Evolutionary conservation across 2,888 invertebrate species (phyloP).

Genomic region (Eupithecia tripunctaria): DNA sequence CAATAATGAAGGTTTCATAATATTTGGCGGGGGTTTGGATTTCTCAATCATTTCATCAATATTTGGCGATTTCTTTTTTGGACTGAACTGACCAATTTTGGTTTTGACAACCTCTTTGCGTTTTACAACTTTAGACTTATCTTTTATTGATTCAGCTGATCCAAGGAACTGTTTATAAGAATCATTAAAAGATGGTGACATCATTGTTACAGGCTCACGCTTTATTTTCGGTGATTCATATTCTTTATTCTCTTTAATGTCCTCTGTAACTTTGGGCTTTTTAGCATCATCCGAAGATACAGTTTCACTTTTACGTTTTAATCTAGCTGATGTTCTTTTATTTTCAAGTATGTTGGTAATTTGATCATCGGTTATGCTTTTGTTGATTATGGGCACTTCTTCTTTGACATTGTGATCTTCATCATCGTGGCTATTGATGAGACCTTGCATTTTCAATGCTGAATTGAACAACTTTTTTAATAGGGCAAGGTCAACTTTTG

Average conservation of each 20-base stretch:
- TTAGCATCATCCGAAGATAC: conserved; percentile 45
- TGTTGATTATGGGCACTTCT: conserved; percentile 8
- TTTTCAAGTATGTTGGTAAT: conserved; percentile 51
- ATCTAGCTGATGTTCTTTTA: conserved; percentile 40
- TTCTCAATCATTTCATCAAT: conserved; percentile 30
- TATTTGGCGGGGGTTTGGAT: conserved; percentile 25
- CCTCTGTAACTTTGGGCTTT: conserved; percentile 34
- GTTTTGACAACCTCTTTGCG: conserved; percentile 61
- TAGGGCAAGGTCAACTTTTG: conserved; percentile 50
- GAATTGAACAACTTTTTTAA: conserved; percentile 57
- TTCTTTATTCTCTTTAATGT: conserved; percentile 34
- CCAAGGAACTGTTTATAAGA: conserved; percentile 66
- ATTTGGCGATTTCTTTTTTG: conserved; percentile 34
- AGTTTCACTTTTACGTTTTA: conserved; percentile 46
- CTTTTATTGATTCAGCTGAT: not conserved
- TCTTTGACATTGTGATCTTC: conserved; percentile 43
- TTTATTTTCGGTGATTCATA: conserved; percentile 18
- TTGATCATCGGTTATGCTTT: conserved; percentile 52
- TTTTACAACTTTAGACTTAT: conserved; percentile 31
- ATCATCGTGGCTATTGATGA: conserved; percentile 52
- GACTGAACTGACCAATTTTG: conserved; percentile 65
- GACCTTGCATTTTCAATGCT: conserved; percentile 62
- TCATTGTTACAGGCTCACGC: conserved; percentile 8
- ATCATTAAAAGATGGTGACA: conserved; percentile 64
- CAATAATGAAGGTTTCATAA: conserved; percentile 36